A percentile compares a stretch with the other conserved stretches of the same genome.
Conservation (phyloP, 30 jellyfish, hydroid and myxozoan species). For the Turritopsis rubra region DNA sequence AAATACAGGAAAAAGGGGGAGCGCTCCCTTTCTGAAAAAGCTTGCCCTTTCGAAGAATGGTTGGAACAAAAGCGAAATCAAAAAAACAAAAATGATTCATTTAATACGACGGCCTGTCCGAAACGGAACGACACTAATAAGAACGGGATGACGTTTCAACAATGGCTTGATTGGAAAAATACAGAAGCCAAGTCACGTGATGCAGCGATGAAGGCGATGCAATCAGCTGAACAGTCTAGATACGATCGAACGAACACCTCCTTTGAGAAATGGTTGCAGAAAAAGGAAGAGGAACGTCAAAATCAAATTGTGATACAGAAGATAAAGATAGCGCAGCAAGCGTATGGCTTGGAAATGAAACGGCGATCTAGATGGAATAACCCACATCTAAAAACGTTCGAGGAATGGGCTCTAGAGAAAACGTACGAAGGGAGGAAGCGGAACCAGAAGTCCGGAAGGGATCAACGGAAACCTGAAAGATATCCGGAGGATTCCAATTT, state of each 20-base stretch:
- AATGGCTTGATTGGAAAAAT: constrained; percentile 18
- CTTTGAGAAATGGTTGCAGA: constrained; percentile 18
- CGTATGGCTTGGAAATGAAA: not conserved
- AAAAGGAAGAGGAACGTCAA: not conserved
- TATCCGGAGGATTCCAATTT: constrained; percentile 15
- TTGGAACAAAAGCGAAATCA: not conserved
- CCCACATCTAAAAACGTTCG: constrained; percentile 17
- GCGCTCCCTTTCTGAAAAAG: not conserved
- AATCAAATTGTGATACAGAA: not conserved
- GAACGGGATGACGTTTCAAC: constrained; percentile 18
- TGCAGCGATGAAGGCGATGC: not conserved
- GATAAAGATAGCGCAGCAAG: not conserved
- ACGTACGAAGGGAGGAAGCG: not conserved
- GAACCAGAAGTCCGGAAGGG: not conserved
- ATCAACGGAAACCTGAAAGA: not conserved
- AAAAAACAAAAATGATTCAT: not conserved
- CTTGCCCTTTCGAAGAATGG: constrained; percentile 16
- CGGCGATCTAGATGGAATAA: not conserved
- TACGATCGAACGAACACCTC: not conserved
- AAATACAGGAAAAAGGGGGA: not conserved
- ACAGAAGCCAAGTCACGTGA: not conserved
- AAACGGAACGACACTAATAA: not conserved
- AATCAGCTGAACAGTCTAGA: not conserved
- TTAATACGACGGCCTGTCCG: not conserved
- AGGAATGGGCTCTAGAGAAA: constrained; percentile 22